Conservation (phyloP, 2,888 invertebrate species). For the Nomada hirtipes region DNA sequence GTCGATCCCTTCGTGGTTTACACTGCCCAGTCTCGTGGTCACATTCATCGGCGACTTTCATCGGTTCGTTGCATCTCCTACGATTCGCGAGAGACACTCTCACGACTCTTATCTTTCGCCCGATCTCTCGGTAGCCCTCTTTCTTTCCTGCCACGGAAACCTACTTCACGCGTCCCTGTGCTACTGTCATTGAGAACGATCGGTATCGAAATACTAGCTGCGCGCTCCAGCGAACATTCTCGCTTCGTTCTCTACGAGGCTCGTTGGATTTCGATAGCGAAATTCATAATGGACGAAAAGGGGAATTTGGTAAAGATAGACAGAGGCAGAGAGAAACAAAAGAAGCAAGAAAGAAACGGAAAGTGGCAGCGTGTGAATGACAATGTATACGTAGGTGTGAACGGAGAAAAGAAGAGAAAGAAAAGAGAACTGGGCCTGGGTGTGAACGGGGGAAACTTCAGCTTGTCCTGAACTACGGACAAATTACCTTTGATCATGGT, state of each 20-base stretch:
- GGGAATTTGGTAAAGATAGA: neutral
- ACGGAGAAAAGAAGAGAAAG: slow-evolving; percentile 21
- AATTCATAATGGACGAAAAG: slow-evolving; percentile 2
- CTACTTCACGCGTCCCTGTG: slow-evolving; percentile 15
- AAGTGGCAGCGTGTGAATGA: neutral
- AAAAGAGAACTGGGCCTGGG: slow-evolving; percentile 20
- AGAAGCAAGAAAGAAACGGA: slow-evolving; percentile 15
- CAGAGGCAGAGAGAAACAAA: slow-evolving; percentile 29
- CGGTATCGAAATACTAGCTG: slow-evolving; percentile 15
- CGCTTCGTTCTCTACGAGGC: neutral
- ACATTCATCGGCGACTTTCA: slow-evolving; percentile 34
- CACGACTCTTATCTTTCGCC: slow-evolving; percentile 43
- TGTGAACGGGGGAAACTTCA: slow-evolving; percentile 31
- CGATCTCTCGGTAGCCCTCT: slow-evolving; percentile 36
- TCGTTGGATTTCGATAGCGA: neutral
- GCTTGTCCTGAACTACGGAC: slow-evolving; percentile 61
- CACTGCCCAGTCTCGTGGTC: slow-evolving; percentile 28
- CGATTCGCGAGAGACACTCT: slow-evolving; percentile 26
- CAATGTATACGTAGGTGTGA: neutral
- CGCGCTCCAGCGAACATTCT: slow-evolving; percentile 18
- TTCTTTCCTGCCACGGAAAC: slow-evolving; percentile 12
- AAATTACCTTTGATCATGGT: slow-evolving; percentile 59
- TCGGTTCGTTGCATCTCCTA: slow-evolving; percentile 21
- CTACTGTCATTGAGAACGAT: neutral
- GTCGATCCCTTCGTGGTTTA: slow-evolving; percentile 14